Conservation (phyloP, 2,888 invertebrate genomes). For the Vandiemenella viatica region DNA sequence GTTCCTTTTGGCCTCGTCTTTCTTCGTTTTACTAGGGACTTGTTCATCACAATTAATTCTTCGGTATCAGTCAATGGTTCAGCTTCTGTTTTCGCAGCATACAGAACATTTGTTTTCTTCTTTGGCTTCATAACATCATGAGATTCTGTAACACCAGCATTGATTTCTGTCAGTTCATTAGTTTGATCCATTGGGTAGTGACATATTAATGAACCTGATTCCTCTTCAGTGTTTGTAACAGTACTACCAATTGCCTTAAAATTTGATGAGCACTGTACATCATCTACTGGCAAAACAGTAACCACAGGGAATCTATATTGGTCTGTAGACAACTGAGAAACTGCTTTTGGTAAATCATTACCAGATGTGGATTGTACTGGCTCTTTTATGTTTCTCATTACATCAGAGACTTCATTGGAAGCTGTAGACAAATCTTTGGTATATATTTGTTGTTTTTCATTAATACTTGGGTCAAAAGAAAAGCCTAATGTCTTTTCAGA, state of each 20-base stretch:
- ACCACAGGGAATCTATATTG: not conserved
- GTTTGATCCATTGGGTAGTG: not conserved
- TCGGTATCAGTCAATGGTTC: constrained; percentile 35
- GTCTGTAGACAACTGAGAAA: not conserved
- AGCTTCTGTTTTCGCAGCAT: not conserved
- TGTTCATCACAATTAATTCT: constrained; percentile 27
- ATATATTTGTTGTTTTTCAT: no score
- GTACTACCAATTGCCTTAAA: not conserved
- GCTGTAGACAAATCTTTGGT: no score
- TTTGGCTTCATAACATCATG: constrained; percentile 22
- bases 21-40: constrained; percentile 7
- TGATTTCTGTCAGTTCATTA: constrained; percentile 27
- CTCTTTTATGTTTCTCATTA: no score
- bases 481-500: no score
- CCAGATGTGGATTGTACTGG: not conserved
- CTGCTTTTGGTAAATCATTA: not conserved
- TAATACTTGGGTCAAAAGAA: no score
- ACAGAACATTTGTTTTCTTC: constrained; percentile 13
- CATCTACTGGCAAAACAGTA: not conserved
- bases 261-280: not conserved
- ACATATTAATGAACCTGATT: not conserved
- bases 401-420: no score
- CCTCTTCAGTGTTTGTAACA: not conserved
- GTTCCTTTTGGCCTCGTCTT: constrained; percentile 6
- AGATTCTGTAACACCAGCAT: constrained; percentile 27